Percentiles rank a stretch among this genome's conserved stretches.
phyloP scores from a whole-genome alignment of 2,888 invertebrate genomes.

The Ectobius pallidus region DNA sequence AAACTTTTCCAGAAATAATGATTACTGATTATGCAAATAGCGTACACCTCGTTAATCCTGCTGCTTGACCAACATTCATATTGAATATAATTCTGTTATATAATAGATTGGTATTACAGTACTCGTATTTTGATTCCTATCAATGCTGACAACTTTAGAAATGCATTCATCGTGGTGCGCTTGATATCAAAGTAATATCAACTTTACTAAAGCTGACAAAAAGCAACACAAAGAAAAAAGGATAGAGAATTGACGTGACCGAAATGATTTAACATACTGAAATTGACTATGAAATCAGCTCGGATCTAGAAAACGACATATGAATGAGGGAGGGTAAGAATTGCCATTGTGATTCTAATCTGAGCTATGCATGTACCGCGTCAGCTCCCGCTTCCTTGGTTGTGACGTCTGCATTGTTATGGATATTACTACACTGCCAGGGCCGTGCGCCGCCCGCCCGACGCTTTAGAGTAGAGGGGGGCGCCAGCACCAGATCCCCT shows the following conservation, averaged over 20 bases:
- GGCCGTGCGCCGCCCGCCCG: background rate
- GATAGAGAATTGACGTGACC: background rate
- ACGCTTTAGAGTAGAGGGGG: too few relatives aligned
- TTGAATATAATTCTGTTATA: too few relatives aligned
- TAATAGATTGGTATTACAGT: too few relatives aligned
- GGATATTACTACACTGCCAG: background rate
- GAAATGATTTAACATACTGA: background rate
- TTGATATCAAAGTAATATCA: background rate
- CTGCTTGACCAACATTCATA: too few relatives aligned
- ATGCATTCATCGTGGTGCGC: background rate
- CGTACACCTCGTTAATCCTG: too few relatives aligned
- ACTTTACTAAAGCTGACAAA: background rate
- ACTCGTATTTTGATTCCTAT: too few relatives aligned
- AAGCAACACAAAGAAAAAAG: background rate
- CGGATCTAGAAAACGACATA: conserved; percentile 15
- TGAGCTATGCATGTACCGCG: background rate
- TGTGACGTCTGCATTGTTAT: conserved; percentile 29
- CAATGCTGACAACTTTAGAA: background rate
- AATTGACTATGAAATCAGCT: conserved; percentile 15
- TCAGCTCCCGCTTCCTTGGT: conserved; percentile 2
- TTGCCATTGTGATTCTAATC: conserved; percentile 28
- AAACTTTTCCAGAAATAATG: too few relatives aligned
- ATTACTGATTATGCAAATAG: too few relatives aligned
- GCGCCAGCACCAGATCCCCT: too few relatives aligned
- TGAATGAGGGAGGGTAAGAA: background rate